A percentile compares a stretch with the other conserved stretches of the same genome.
Evolutionary conservation across 1,140 invertebrate genomes (phyloP).

Genomic region (Leptestheria dahalacensis): DNA sequence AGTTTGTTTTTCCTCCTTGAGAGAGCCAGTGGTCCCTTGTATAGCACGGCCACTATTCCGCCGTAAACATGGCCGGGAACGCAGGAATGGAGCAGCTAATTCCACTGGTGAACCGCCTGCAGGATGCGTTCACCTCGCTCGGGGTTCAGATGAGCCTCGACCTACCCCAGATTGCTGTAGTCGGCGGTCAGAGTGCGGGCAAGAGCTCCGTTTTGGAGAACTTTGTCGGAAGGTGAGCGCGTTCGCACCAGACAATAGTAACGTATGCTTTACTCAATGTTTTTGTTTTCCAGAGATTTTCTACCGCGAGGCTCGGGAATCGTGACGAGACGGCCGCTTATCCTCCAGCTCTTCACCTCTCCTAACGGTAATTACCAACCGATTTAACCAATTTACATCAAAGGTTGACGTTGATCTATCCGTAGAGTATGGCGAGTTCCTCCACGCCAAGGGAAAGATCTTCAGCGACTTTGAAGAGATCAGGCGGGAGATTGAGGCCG

Average conservation of each 20-base stretch:
- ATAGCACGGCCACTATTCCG: too few species aligned
- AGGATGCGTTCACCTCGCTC: conserved; percentile 97
- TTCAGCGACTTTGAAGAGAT: conserved; percentile 93
- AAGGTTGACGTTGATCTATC: too few species aligned
- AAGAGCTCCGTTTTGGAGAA: conserved; percentile 99
- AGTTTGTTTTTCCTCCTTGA: neutral
- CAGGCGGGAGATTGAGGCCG: conserved; percentile 88
- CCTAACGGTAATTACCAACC: conserved; percentile 53
- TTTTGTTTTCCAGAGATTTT: conserved; percentile 62
- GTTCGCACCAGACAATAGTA: neutral
- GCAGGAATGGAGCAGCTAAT: conserved; percentile 93
- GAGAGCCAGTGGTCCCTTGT: too few species aligned
- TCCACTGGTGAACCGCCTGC: conserved; percentile 94
- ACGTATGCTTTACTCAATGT: neutral
- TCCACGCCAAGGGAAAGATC: conserved; percentile 95
- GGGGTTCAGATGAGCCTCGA: conserved; percentile 95
- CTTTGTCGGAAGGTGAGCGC: conserved; percentile 86
- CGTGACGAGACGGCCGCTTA: conserved; percentile 91
- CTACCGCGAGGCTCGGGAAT: conserved; percentile 91
- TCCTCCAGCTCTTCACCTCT: conserved; percentile 85
- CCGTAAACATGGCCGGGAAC: conserved; percentile 46
- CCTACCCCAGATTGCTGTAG: conserved; percentile 97
- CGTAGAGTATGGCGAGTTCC: conserved; percentile 91
- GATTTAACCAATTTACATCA: too few species aligned
- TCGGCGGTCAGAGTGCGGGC: conserved; percentile 96